Conservation (phyloP, 2,888 invertebrate genomes). For the Xylocampa areola region DNA sequence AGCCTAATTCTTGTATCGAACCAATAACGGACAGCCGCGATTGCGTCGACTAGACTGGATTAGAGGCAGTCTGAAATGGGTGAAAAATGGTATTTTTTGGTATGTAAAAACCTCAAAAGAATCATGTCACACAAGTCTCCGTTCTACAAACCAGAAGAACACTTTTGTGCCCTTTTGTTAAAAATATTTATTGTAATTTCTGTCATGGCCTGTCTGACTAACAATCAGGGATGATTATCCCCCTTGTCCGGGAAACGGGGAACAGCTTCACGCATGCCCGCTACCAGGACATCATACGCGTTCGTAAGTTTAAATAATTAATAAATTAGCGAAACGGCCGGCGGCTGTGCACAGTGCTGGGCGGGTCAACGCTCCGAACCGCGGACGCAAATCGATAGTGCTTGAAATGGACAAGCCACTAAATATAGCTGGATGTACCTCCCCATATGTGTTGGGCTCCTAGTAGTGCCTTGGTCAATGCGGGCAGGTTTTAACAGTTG, state of each 20-base stretch:
- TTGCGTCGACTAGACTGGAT: too few relatives aligned
- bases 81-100: too few relatives aligned
- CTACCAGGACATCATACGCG: constrained; percentile 69
- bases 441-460: constrained; percentile 64
- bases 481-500: constrained; percentile 23
- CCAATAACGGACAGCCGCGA: too few relatives aligned
- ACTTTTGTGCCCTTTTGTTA: too few relatives aligned
- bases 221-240: constrained; percentile 28
- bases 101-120: too few relatives aligned
- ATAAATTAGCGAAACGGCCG: constrained; percentile 86
- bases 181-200: too few relatives aligned
- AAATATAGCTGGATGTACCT: constrained; percentile 75
- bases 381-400: constrained; percentile 87
- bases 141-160: too few relatives aligned
- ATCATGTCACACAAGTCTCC: too few relatives aligned
- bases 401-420: constrained; percentile 86
- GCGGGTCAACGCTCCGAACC: constrained; percentile 83
- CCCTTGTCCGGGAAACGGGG: constrained; percentile 29
- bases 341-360: constrained; percentile 67
- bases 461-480: constrained; percentile 62
- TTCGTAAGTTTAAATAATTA: constrained; percentile 83
- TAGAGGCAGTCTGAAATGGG: too few relatives aligned
- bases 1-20: too few relatives aligned
- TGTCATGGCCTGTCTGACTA: constrained; percentile 11
- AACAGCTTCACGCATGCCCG: constrained; percentile 33